A percentile compares a stretch with the other conserved stretches of the same genome.
These are phyloP conservation scores for Tragopan temminckii DNA, from an alignment of 2,797 vertebrate genomes.

Conservation along the genomic window DNA sequence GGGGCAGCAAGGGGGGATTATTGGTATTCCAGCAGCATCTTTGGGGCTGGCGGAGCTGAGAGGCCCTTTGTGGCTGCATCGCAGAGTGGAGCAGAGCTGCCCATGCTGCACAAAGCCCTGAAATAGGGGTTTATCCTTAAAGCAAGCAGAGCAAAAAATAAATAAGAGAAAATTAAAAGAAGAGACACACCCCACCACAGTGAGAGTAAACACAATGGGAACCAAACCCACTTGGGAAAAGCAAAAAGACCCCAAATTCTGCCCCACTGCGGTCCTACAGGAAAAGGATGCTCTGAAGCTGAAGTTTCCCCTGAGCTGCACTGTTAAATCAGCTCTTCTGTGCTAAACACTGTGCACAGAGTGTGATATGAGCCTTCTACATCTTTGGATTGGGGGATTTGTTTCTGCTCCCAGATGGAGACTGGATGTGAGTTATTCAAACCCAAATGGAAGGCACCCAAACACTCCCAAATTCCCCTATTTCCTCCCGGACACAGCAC, in stretches of 20 bases:
- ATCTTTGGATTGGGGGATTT: rapidly evolving
- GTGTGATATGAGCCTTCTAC: rapidly evolving
- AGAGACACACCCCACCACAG: rapidly evolving
- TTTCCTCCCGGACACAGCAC: not conserved
- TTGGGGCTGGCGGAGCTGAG: not conserved
- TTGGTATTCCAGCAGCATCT: slow-evolving; percentile 69
- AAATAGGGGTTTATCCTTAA: not conserved
- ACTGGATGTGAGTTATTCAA: not conserved
- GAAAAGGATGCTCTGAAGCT: not conserved
- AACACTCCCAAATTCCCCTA: not conserved
- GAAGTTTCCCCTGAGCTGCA: rapidly evolving
- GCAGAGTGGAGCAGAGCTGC: not conserved
- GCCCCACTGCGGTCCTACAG: rapidly evolving
- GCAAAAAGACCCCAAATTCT: not conserved
- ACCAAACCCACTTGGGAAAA: rapidly evolving
- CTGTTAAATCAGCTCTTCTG: rapidly evolving
- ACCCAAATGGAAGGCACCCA: not conserved
- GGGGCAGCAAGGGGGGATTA: not conserved
- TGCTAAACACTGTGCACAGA: rapidly evolving
- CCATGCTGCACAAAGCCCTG: not conserved
- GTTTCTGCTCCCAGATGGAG: rapidly evolving
- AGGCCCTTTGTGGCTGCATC: slow-evolving; percentile 22
- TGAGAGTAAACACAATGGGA: rapidly evolving
- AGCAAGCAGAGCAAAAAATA: rapidly evolving
- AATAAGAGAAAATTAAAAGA: too few species aligned